These are phyloP conservation scores for Sebastes baramenuke DNA, from an alignment of 2,797 vertebrate species.

Conservation along the genomic window DNA sequence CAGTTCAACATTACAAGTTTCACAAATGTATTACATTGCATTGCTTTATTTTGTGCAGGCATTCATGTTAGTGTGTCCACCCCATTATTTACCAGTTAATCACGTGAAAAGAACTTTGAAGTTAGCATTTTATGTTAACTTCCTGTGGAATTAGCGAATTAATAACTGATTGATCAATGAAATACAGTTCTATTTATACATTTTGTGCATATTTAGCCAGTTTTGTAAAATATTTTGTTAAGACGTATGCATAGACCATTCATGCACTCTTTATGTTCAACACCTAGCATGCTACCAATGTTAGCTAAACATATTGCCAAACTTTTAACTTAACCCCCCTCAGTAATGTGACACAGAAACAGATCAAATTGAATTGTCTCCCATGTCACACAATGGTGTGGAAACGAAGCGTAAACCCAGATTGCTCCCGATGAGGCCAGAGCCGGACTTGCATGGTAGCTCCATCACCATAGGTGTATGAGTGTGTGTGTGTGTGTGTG, in stretches of 20 bases:
- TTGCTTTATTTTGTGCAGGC: neutral
- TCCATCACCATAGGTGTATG: neutral
- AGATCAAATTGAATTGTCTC: no score
- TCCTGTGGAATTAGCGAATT: no score
- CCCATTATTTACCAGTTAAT: neutral
- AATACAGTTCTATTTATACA: no score
- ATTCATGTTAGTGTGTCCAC: neutral
- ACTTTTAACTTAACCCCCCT: no score
- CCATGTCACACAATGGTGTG: neutral
- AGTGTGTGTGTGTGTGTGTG: accelerated
- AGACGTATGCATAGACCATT: no score
- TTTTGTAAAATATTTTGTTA: no score
- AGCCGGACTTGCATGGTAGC: neutral
- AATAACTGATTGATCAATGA: no score
- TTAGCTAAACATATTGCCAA: no score
- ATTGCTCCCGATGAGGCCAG: neutral
- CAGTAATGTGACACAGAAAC: no score
- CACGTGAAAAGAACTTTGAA: neutral
- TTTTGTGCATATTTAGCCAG: no score
- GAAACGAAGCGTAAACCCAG: neutral
- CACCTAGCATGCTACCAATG: no score
- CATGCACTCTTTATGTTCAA: no score
- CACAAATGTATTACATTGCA: neutral
- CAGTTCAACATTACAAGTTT: neutral
- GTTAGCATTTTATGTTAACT: neutral